Percentiles rank a stretch among this genome's conserved stretches.
Evolutionary conservation across 1,140 invertebrate species (phyloP).

Genomic region (Halotydeus destructor): DNA sequence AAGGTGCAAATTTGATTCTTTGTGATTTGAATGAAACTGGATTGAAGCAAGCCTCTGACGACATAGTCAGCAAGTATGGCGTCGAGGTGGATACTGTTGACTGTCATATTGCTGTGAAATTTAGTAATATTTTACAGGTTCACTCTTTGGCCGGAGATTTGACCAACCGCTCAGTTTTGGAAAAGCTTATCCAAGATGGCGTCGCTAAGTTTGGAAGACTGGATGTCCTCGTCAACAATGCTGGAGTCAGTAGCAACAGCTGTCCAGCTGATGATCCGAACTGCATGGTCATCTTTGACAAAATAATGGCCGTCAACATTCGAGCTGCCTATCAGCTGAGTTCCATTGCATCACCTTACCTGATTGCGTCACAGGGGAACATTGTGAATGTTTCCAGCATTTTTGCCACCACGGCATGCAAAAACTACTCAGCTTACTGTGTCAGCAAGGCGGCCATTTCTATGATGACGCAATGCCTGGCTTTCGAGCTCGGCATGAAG

Average conservation of each 20-base stretch:
- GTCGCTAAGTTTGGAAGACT: constrained; percentile 38
- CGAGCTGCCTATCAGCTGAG: constrained; percentile 31
- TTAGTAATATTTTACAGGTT: too few species aligned
- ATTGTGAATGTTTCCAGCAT: constrained; percentile 79
- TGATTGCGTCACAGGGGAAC: constrained; percentile 54
- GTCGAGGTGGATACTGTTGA: too few species aligned
- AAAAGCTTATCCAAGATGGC: constrained; percentile 20
- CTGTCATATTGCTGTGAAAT: too few species aligned
- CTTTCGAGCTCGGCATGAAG: constrained; percentile 23
- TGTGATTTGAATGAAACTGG: not conserved
- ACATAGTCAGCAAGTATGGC: too few species aligned
- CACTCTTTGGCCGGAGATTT: constrained; percentile 16
- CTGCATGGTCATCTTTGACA: not conserved
- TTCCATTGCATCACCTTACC: constrained; percentile 53
- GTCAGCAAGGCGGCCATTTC: constrained; percentile 25
- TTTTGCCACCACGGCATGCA: too few species aligned
- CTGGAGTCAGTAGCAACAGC: constrained; percentile 35
- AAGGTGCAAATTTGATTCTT: constrained; percentile 1
- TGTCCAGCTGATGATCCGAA: constrained; percentile 1
- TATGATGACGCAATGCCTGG: constrained; percentile 25
- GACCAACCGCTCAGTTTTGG: constrained; percentile 15
- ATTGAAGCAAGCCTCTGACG: too few species aligned
- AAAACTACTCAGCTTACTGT: constrained; percentile 23
- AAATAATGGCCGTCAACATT: constrained; percentile 3
- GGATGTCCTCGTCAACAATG: constrained; percentile 64